phyloP scores from a whole-genome alignment of 2,888 invertebrate species.

The Byasa hedistus region DNA sequence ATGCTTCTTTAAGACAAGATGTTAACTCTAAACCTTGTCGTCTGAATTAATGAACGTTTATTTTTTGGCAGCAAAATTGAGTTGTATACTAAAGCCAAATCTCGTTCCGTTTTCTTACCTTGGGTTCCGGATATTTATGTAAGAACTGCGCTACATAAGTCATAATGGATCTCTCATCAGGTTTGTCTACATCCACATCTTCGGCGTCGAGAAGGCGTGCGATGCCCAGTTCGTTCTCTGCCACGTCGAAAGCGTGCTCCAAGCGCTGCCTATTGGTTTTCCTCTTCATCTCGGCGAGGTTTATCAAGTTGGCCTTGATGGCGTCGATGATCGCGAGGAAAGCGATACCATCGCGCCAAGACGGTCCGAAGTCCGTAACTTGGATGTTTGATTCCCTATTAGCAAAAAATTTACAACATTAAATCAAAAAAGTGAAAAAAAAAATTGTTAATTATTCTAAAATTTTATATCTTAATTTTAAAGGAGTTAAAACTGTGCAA shows the following conservation, averaged over 20 bases:
- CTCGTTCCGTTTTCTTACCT: slow-evolving; percentile 58
- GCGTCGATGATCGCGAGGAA: slow-evolving; percentile 97
- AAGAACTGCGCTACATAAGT: slow-evolving; percentile 99
- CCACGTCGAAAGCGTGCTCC: slow-evolving; percentile 95
- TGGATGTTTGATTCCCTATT: slow-evolving; percentile 90
- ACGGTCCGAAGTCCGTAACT: slow-evolving; percentile 95
- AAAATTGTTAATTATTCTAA: no score
- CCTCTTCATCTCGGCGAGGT: slow-evolving; percentile 88
- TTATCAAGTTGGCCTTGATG: slow-evolving; percentile 94
- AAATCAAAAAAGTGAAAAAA: neutral
- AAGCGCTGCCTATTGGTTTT: slow-evolving; percentile 89
- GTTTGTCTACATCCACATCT: slow-evolving; percentile 96
- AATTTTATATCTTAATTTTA: no score
- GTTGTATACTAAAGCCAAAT: no score
- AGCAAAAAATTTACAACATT: neutral
- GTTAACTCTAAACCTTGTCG: no score
- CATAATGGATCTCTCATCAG: slow-evolving; percentile 98
- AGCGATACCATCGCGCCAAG: slow-evolving; percentile 97
- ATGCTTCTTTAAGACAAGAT: no score
- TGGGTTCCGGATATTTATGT: slow-evolving; percentile 95
- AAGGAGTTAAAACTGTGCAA: no score
- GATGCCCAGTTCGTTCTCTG: slow-evolving; percentile 94
- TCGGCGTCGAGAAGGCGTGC: slow-evolving; percentile 95
- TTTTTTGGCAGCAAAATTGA: no score
- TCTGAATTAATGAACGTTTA: no score